phyloP scores from a whole-genome alignment of 1,140 invertebrate genomes.

The Papilio glaucus region DNA sequence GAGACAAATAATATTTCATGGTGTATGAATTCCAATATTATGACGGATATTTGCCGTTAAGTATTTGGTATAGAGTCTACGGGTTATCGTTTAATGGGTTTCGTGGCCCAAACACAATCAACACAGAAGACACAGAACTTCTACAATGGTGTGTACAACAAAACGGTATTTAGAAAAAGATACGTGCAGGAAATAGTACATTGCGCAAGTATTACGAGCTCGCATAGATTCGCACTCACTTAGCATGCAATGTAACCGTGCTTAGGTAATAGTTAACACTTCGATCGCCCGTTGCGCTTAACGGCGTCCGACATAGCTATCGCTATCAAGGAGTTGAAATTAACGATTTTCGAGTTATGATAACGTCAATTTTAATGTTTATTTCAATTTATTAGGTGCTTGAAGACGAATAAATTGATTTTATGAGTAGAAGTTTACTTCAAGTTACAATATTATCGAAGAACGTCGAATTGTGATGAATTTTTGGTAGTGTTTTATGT shows the following conservation, averaged over 20 bases:
- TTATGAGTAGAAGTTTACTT: too few relatives aligned
- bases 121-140: background rate
- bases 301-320: background rate
- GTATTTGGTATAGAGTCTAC: too few relatives aligned
- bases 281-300: constrained; percentile 37
- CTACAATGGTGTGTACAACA: constrained; percentile 14
- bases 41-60: too few relatives aligned
- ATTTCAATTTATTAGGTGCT: background rate
- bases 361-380: background rate
- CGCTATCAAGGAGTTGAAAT: constrained; percentile 13
- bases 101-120: background rate
- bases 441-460: too few relatives aligned
- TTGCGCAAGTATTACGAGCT: constrained; percentile 49
- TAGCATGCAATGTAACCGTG: constrained; percentile 54
- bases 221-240: constrained; percentile 49
- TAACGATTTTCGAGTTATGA: constrained; percentile 1
- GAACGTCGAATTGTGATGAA: too few relatives aligned
- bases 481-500: too few relatives aligned
- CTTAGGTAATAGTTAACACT: constrained; percentile 51
- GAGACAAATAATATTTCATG: too few relatives aligned
- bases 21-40: too few relatives aligned
- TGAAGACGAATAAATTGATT: too few relatives aligned
- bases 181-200: constrained; percentile 48
- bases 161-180: constrained; percentile 34
- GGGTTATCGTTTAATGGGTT: background rate